Base-by-base conservation (phyloP, 2,888 invertebrate species). In the Acleris holmiana region DNA sequence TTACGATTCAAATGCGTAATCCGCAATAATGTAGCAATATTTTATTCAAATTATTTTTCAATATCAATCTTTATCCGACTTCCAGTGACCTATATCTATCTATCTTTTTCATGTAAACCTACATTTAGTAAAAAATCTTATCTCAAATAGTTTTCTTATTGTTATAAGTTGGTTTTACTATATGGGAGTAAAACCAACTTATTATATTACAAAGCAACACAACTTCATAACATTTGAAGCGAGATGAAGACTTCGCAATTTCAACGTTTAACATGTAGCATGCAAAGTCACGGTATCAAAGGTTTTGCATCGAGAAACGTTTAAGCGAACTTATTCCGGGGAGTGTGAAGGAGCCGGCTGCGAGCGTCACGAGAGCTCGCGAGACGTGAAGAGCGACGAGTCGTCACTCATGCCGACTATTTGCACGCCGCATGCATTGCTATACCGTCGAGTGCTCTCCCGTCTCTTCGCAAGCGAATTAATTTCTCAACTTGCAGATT, bases 341-440 rank as follows among this genome's bases (percentile, higher is more conserved):
- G 35, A 56, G 47, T 18, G 29, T 47, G 56, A 57, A 47, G 29
- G 51, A 51, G 56, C 23, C 56, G 47, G 23, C 63, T 57, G 47
- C 59, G 51, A 55, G 60, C 61, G 65, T 49, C 57, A 60, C 50
- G 51, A 68, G 57, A 65, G 66, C 65, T 67, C 50, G 59, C 69
- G 29, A 25, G 21, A 41, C 61, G 57, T 53, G 56, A 60, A 70
- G 66, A 59, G 60, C 64, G 50, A 49, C 67, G 60, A 56, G 49
- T 49, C 60, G 57, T 65, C 67, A 58, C 66, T 54, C 41, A 48
- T 49, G 18, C 63, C 47, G 59, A 29, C 62, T 71, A 63, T 69
- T 69, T 68, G 69, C 63, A 54, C 54, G 61, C 57, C 66, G 54
- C 67, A 61, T 47, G 68, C 64, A 60, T 54, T 54, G 64, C 67